Evolutionary conservation across 2,113 vertebrate species (phyloP), one percentile per base, ranked within the genome.

Genomic region (Callipepla squamata): DNA sequence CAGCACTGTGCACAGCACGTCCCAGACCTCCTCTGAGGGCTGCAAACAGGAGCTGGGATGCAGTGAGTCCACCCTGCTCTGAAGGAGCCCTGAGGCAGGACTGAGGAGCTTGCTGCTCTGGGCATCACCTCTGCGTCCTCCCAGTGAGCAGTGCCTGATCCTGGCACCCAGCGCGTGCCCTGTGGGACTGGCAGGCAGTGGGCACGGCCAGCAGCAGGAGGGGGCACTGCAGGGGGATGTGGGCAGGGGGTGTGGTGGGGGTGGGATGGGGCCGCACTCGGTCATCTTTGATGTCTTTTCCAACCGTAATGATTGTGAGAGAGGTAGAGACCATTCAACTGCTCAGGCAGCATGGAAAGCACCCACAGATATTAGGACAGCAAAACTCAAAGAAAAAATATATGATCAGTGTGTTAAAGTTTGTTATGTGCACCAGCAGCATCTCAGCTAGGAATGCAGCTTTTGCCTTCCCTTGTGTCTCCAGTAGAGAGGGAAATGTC

Each of bases 161-260:
- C 69, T 28, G 6, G 20, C 1, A 2, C 7, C 8, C 38, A 8
- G 51, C 2, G 8, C 7, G 22, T 2, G 0, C 4, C 28, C 22
- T 6, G 1, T 2, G 1, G 40, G 40, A 0, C 26, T 5, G 28
- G 3, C 3, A 48, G 14, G 42, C 25, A 2, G 1, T 21, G 62
- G 80, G 45, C 18, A 12, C 0, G 4, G 47, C 13, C 3, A 5
- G 42, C 17, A 30, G 53, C 47, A 68, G 47, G 1, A 70, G n/a
- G 58, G 26, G 62, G 18, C 30, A 48, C 4, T 3, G 45, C 23
- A 6, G 0, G 2, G 6, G 15, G 26, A 28, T 8, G 8, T 0
- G 4, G 47, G 7, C 26, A 15, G 5, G 16, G 51, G 51, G 51
- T 8, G 9, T 53, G 51, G 51, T 16, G 51, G 51, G 51, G 51